Conservation (phyloP, 2,113 vertebrate species). For the Limnothrissa miodon region DNA sequence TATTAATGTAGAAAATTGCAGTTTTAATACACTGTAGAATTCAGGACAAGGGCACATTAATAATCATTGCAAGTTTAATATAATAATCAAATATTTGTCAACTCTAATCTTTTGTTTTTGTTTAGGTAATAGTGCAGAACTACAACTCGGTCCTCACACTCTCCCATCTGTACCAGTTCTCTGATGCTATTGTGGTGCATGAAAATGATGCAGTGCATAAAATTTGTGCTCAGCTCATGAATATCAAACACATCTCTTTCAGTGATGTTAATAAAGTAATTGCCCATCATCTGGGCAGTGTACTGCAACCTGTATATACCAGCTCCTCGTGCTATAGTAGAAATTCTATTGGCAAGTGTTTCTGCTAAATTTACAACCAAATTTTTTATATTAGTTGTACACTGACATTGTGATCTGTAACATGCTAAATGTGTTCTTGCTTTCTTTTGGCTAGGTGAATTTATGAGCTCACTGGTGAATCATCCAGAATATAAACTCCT, state of each 20-base stretch:
- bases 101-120: conserved; percentile 35
- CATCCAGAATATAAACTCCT: conserved; percentile 94
- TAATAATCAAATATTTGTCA: background rate
- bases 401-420: background rate
- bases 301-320: conserved; percentile 82
- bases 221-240: conserved; percentile 87
- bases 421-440: background rate
- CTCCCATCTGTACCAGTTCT: conserved; percentile 85
- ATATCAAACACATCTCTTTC: conserved; percentile 91
- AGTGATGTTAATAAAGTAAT: conserved; percentile 85
- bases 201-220: conserved; percentile 89
- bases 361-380: background rate
- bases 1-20: too few species aligned
- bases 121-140: conserved; percentile 95
- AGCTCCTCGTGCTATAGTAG: conserved; percentile 72
- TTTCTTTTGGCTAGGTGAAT: conserved; percentile 74
- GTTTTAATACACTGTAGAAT: too few species aligned
- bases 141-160: conserved; percentile 94
- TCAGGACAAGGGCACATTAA: too few species aligned
- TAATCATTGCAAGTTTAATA: background rate
- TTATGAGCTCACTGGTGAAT: conserved; percentile 81
- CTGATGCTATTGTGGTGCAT: conserved; percentile 91
- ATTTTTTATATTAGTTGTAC: background rate
- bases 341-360: conserved; percentile 79
- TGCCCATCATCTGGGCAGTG: conserved; percentile 87